A percentile compares a stretch with the other conserved stretches of the same genome.
phyloP scores from a whole-genome alignment of 2,113 vertebrate genomes.

The Cynoglossus semilaevis region DNA sequence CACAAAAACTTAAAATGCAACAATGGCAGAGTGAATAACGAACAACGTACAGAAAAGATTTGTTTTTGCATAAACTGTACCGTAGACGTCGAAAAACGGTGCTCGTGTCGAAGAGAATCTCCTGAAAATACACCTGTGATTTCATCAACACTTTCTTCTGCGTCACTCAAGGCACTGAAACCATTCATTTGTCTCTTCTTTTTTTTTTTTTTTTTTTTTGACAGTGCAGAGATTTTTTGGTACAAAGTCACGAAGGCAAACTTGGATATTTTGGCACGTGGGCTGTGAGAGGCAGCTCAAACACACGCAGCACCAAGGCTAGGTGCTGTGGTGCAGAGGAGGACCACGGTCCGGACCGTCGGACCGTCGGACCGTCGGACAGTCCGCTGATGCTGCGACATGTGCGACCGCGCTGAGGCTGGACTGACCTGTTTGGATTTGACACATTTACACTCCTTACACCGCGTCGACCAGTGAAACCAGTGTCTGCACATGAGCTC shows the following conservation, averaged over 20 bases:
- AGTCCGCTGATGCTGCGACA: slow-evolving; percentile 6
- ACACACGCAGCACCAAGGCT: too few relatives aligned
- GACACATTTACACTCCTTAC: slow-evolving; percentile 38
- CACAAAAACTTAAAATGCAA: slow-evolving; percentile 37
- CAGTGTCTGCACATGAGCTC: slow-evolving; percentile 28
- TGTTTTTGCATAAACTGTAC: slow-evolving; percentile 36
- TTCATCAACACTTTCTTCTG: slow-evolving; percentile 58
- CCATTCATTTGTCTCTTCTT: slow-evolving; percentile 43
- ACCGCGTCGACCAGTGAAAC: slow-evolving; percentile 35
- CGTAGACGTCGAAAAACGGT: slow-evolving; percentile 27
- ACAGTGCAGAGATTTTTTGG: slow-evolving; percentile 48
- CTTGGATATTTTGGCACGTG: slow-evolving; percentile 53
- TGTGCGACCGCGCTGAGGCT: slow-evolving; percentile 17
- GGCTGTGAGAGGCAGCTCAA: slow-evolving; percentile 47
- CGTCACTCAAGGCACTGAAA: slow-evolving; percentile 70
- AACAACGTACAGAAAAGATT: slow-evolving; percentile 26
- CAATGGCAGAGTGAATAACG: too few relatives aligned
- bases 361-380: too few relatives aligned
- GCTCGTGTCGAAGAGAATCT: slow-evolving; percentile 38
- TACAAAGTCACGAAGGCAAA: slow-evolving; percentile 56
- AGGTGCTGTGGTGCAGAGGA: neutral
- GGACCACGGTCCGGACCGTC: too few relatives aligned
- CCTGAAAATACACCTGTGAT: slow-evolving; percentile 62
- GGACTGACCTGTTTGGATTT: slow-evolving; percentile 33
- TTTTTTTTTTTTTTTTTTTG: slow-evolving; percentile 61